Evolutionary conservation across 2,797 vertebrate species (phyloP).

Genomic region (Malacoctenus gilli): DNA sequence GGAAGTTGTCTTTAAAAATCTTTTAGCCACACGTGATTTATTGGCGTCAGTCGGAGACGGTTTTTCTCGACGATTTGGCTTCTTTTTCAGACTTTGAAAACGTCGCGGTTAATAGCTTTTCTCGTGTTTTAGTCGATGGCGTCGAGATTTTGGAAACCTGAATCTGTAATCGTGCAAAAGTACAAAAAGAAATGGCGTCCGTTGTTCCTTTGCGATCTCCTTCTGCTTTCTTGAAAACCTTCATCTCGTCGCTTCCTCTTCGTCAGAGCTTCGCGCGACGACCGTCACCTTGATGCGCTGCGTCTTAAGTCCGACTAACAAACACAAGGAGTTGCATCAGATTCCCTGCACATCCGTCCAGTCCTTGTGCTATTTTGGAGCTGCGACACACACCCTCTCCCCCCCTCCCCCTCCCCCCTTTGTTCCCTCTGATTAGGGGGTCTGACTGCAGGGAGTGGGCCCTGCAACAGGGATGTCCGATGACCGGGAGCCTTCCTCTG

Average conservation of each 20-base stretch:
- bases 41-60: too few relatives aligned
- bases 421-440: conserved; percentile 78
- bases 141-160: too few relatives aligned
- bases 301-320: conserved; percentile 27
- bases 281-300: conserved; percentile 18
- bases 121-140: too few relatives aligned
- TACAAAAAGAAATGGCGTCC: too few relatives aligned
- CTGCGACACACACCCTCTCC: conserved; percentile 42
- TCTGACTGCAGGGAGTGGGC: conserved; percentile 62
- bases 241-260: conserved; percentile 34
- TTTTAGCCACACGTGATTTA: too few relatives aligned
- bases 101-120: too few relatives aligned
- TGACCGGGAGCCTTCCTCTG: conserved; percentile 75
- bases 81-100: too few relatives aligned
- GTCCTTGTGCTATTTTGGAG: conserved; percentile 76
- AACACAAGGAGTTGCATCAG: conserved; percentile 50
- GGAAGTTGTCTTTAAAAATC: too few relatives aligned
- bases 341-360: conserved; percentile 76
- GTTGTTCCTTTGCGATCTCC: too few relatives aligned
- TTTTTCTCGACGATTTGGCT: too few relatives aligned
- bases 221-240: too few relatives aligned
- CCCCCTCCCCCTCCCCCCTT: conserved; percentile 70
- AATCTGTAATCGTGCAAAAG: too few relatives aligned
- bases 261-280: conserved; percentile 1
- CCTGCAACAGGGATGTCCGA: conserved; percentile 73